Evolutionary conservation across 2,113 vertebrate species (phyloP).

Genomic region (Diglossa brunneiventris): DNA sequence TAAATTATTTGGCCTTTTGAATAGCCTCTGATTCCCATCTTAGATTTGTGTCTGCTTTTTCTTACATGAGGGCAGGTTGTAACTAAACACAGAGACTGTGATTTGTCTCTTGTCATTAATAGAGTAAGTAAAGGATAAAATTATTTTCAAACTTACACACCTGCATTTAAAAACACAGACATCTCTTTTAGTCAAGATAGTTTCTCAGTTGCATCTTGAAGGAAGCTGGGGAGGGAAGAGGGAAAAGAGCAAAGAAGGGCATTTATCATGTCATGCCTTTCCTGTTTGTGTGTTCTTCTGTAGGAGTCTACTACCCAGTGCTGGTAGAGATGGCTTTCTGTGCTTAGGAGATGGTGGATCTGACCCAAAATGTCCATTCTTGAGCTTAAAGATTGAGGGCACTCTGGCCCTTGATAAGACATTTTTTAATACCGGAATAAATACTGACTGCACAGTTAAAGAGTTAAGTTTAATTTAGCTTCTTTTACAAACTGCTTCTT

Average conservation of each 20-base stretch:
- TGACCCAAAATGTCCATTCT: not conserved
- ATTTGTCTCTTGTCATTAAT: not conserved
- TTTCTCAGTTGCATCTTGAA: not conserved
- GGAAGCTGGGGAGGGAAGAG: not conserved
- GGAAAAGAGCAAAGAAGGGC: not conserved
- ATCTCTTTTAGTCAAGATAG: not conserved
- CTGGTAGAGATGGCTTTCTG: not conserved
- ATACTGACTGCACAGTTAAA: not conserved
- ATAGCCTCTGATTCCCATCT: not conserved
- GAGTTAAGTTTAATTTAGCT: conserved; percentile 11
- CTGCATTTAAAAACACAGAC: not conserved
- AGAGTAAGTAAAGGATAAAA: not conserved
- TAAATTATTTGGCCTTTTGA: not conserved
- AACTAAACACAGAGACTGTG: not conserved
- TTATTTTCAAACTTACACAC: not conserved
- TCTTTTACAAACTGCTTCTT: not conserved
- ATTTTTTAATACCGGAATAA: not conserved
- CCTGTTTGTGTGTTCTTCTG: not conserved
- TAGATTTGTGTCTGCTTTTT: not conserved
- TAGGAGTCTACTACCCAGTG: not conserved
- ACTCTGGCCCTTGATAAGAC: not conserved
- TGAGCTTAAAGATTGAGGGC: not conserved
- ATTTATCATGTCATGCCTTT: not conserved
- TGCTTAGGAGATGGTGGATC: not conserved
- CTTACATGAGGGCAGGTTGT: not conserved